Conservation (phyloP, 2,888 invertebrate genomes). For the Patella pellucida region DNA sequence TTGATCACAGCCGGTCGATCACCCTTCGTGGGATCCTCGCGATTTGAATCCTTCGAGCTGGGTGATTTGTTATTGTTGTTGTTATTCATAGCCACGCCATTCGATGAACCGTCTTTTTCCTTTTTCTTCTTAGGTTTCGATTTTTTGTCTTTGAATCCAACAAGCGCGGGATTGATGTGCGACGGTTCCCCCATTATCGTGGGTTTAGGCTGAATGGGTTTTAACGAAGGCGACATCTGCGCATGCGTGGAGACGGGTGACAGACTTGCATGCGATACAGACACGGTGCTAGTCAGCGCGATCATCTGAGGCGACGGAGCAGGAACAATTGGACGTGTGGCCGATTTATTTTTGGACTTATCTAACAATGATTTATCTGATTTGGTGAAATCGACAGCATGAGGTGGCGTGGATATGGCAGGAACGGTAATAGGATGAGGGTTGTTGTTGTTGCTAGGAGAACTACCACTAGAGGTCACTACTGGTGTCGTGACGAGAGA, state of each 20-base stretch:
- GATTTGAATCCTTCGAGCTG: conserved; percentile 23
- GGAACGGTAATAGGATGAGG: conserved; percentile 42
- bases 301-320: conserved; percentile 59
- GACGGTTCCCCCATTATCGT: conserved; percentile 68
- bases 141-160: conserved; percentile 67
- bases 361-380: conserved; percentile 56
- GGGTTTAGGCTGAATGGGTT: conserved; percentile 71
- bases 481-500: conserved; percentile 35
- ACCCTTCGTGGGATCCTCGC: conserved; percentile 40
- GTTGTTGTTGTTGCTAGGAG: conserved; percentile 25
- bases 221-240: conserved; percentile 58
- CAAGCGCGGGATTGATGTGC: conserved; percentile 60
- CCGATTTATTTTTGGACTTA: conserved; percentile 32
- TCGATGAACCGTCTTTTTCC: conserved; percentile 30
- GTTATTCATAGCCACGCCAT: conserved; percentile 14
- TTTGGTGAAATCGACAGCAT: conserved; percentile 28
- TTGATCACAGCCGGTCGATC: conserved; percentile 54
- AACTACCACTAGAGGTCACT: conserved; percentile 30
- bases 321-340: conserved; percentile 65
- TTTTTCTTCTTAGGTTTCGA: conserved; percentile 68
- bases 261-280: conserved; percentile 51
- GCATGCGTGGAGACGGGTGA: conserved; percentile 53
- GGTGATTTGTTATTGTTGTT: conserved; percentile 15
- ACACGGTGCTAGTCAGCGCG: conserved; percentile 48
- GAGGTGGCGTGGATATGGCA: conserved; percentile 31